Percentiles rank a stretch among this genome's conserved stretches.
These are phyloP conservation scores for Meandrina meandrites DNA, from an alignment of 92 coral and sea anemone genomes.

Conservation along the genomic window DNA sequence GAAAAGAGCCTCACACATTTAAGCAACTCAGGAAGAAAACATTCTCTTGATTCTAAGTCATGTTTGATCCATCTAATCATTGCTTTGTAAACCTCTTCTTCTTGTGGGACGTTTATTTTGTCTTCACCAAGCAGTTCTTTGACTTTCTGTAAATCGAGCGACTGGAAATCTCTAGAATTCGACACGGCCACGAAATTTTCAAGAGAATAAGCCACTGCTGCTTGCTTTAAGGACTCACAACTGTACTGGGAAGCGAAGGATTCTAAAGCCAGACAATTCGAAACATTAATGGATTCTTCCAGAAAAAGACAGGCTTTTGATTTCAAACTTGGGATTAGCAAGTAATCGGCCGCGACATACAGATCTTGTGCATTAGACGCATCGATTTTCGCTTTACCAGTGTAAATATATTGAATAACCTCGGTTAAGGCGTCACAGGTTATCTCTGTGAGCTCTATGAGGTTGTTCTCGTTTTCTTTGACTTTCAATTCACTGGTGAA, in stretches of 20 bases:
- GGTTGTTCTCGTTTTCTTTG: slow-evolving; percentile 25
- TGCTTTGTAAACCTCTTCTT: slow-evolving; percentile 39
- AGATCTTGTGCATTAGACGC: slow-evolving; percentile 34
- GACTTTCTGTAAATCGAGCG: slow-evolving; percentile 27
- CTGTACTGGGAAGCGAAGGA: slow-evolving; percentile 43
- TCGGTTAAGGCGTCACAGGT: slow-evolving; percentile 30
- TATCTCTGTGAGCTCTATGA: slow-evolving; percentile 27
- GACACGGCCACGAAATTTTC: slow-evolving; percentile 32
- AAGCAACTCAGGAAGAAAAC: neutral
- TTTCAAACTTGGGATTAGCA: slow-evolving; percentile 17
- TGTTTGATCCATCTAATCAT: slow-evolving; percentile 37
- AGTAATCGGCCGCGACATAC: slow-evolving; percentile 22
- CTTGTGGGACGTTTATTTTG: slow-evolving; percentile 14
- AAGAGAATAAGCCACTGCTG: slow-evolving; percentile 5
- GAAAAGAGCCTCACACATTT: slow-evolving; percentile 8
- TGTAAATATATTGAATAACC: slow-evolving; percentile 43
- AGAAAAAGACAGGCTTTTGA: slow-evolving; percentile 31
- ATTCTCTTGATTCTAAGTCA: neutral
- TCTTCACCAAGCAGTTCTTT: slow-evolving; percentile 36
- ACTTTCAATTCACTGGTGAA: slow-evolving; percentile 40
- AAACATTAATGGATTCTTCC: slow-evolving; percentile 13
- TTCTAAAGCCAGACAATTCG: slow-evolving; percentile 29
- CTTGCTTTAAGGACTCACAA: slow-evolving; percentile 28
- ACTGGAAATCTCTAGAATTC: slow-evolving; percentile 22
- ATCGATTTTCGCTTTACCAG: slow-evolving; percentile 38